A percentile compares a stretch with the other conserved stretches of the same genome.
Evolutionary conservation across 2,113 vertebrate genomes (phyloP).

Genomic region (Tachuris rubrigastra): DNA sequence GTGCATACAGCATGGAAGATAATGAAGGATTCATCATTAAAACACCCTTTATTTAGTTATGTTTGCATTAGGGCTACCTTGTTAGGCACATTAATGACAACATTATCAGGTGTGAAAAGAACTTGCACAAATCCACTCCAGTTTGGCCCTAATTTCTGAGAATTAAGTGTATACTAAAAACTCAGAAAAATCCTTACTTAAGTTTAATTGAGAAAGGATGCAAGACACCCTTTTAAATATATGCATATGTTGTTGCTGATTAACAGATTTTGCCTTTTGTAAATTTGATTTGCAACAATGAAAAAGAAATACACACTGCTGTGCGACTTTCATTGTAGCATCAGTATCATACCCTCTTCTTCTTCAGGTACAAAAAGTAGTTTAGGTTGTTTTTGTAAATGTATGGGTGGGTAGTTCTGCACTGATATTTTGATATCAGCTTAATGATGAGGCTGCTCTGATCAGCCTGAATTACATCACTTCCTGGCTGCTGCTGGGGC

Average conservation of each 20-base stretch:
- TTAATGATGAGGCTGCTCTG: neutral
- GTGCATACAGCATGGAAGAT: neutral
- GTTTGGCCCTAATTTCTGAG: neutral
- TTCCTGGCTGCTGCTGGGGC: neutral
- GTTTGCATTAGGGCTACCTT: neutral
- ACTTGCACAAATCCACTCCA: neutral
- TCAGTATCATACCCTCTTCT: neutral
- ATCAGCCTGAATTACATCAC: neutral
- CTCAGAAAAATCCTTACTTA: neutral
- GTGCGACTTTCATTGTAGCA: neutral
- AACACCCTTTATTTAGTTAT: neutral
- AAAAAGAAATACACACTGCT: neutral
- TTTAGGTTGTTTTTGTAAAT: neutral
- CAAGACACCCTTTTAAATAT: neutral
- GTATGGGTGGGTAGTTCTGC: neutral
- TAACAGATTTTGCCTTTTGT: neutral
- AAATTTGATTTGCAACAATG: neutral
- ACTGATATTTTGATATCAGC: neutral
- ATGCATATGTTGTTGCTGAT: neutral
- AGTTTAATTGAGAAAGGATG: neutral
- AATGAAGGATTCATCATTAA: neutral
- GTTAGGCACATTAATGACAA: neutral
- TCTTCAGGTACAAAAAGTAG: neutral
- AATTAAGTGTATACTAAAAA: neutral
- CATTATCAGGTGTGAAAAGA: neutral